These are phyloP conservation scores for Pristionchus exspectatus DNA, from an alignment of 2,888 invertebrate genomes.

Conservation along the genomic window DNA sequence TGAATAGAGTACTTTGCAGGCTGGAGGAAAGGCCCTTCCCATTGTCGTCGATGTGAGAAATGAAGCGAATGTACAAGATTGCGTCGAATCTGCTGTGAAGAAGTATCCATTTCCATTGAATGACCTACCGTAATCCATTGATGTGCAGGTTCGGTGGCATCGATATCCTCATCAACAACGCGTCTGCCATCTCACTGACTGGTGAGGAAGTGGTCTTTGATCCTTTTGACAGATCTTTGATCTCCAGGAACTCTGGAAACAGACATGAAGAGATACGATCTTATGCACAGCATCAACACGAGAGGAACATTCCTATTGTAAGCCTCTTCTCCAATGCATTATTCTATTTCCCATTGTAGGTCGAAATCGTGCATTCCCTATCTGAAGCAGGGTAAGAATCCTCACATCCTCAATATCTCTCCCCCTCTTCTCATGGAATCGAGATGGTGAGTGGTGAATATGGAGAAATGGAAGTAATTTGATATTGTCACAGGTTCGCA, in stretches of 20 bases:
- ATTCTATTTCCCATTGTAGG: conserved; percentile 81
- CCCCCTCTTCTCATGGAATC: conserved; percentile 93
- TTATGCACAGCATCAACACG: conserved; percentile 95
- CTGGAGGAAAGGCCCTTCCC: conserved; percentile 69
- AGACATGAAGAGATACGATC: conserved; percentile 94
- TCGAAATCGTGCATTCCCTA: conserved; percentile 93
- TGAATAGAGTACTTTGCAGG: conserved; percentile 54
- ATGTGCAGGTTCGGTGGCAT: conserved; percentile 89
- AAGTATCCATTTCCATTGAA: conserved; percentile 17
- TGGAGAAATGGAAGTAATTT: background rate
- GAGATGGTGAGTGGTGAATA: conserved; percentile 84
- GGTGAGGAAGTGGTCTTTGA: conserved; percentile 78
- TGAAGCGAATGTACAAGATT: conserved; percentile 84
- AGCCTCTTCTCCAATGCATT: conserved; percentile 78
- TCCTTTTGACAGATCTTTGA: background rate
- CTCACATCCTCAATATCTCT: conserved; percentile 94
- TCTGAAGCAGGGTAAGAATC: conserved; percentile 89
- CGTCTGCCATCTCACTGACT: conserved; percentile 89
- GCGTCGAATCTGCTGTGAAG: conserved; percentile 79
- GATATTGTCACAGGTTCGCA: conserved; percentile 81
- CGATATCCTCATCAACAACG: conserved; percentile 94
- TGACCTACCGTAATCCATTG: background rate
- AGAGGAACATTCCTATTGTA: conserved; percentile 95
- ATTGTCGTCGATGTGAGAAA: conserved; percentile 92
- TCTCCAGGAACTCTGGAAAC: conserved; percentile 81